These are phyloP conservation scores for Lottia gigantea DNA, from an alignment of 2,888 invertebrate species.

Conservation along the genomic window DNA sequence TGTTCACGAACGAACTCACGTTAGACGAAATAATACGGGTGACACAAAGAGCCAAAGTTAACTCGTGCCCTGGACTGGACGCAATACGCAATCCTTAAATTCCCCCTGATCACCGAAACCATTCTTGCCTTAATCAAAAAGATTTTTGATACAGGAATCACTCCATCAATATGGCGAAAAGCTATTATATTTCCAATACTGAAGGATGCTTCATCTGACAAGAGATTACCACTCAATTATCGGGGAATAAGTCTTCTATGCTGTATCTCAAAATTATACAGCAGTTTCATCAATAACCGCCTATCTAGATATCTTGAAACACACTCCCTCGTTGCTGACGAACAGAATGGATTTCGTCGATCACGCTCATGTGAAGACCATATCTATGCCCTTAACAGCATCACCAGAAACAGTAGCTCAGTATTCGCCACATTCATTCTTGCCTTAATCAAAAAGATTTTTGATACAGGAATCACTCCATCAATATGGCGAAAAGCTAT, in stretches of 20 bases:
- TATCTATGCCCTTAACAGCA: background rate
- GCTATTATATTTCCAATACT: constrained; percentile 11
- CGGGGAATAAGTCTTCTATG: background rate
- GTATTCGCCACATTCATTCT: background rate
- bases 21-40: background rate
- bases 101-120: background rate
- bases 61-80: background rate
- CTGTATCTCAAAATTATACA: background rate
- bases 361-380: background rate
- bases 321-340: constrained; percentile 1
- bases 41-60: background rate
- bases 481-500: background rate
- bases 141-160: constrained; percentile 7
- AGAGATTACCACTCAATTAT: constrained; percentile 9
- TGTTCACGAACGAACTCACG: background rate
- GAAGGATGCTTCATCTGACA: constrained; percentile 9
- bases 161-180: background rate
- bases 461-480: constrained; percentile 1
- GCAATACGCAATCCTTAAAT: constrained; percentile 11
- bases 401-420: background rate
- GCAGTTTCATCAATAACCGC: background rate
- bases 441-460: background rate
- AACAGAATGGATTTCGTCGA: constrained; percentile 14
- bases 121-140: background rate
- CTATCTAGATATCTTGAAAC: background rate